phyloP scores from a whole-genome alignment of 2,888 invertebrate genomes.

The Amiota mariae region DNA sequence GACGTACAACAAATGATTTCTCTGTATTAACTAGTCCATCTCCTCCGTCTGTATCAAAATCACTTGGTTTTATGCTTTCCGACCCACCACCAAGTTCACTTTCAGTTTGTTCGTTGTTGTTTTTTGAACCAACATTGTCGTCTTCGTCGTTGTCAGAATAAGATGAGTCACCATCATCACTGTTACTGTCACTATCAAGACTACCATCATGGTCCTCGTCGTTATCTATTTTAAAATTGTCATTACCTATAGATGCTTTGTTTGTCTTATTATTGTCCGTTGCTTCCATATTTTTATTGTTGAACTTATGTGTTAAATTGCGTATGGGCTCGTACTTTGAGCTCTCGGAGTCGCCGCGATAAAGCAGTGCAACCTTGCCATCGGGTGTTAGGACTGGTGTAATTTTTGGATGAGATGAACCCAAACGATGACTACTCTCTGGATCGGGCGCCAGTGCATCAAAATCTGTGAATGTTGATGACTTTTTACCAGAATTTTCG shows the following conservation, averaged over 20 bases:
- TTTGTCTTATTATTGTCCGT: conserved; percentile 28
- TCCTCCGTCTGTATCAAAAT: background rate
- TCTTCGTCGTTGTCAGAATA: conserved; percentile 58
- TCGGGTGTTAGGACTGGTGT: conserved; percentile 74
- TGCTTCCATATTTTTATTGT: conserved; percentile 39
- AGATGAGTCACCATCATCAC: conserved; percentile 49
- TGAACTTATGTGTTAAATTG: conserved; percentile 72
- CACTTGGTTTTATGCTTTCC: conserved; percentile 44
- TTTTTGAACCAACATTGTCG: conserved; percentile 50
- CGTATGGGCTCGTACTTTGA: conserved; percentile 74
- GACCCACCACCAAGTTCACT: conserved; percentile 38
- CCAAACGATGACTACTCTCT: conserved; percentile 73
- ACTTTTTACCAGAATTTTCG: conserved; percentile 53
- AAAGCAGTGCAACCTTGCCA: conserved; percentile 75
- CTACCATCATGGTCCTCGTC: conserved; percentile 41
- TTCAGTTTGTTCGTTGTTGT: conserved; percentile 32
- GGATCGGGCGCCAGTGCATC: conserved; percentile 72
- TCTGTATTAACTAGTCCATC: conserved; percentile 36
- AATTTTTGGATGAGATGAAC: conserved; percentile 73
- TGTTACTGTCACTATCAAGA: conserved; percentile 12
- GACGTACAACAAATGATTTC: conserved; percentile 64
- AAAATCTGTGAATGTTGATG: conserved; percentile 66
- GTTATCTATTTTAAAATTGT: conserved; percentile 36
- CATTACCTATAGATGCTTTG: conserved; percentile 6
- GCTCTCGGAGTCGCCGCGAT: conserved; percentile 73